These are phyloP conservation scores for Hypomesus transpacificus DNA, from an alignment of 2,113 vertebrate genomes.

Conservation along the genomic window DNA sequence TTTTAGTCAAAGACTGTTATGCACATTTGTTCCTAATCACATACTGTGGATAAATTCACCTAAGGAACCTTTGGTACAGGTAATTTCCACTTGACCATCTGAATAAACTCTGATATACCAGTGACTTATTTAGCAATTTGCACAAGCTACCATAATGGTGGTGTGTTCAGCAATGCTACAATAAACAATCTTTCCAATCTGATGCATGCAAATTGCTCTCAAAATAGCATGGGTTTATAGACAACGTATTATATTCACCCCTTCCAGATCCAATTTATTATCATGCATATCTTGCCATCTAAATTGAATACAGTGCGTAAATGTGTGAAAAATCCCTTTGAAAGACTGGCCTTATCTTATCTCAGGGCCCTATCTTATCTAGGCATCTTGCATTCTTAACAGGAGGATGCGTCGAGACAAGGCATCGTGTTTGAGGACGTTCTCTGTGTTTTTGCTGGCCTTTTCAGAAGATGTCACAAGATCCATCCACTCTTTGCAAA, in stretches of 20 bases:
- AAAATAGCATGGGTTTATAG: slow-evolving; percentile 61
- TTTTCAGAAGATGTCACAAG: slow-evolving; percentile 24
- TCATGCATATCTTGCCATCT: slow-evolving; percentile 72
- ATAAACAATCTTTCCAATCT: slow-evolving; percentile 58
- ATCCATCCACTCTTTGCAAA: slow-evolving; percentile 34
- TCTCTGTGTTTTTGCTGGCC: slow-evolving; percentile 38
- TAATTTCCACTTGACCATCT: no score
- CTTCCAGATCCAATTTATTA: slow-evolving; percentile 65
- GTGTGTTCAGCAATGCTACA: background rate
- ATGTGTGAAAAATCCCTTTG: slow-evolving; percentile 68
- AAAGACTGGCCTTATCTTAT: slow-evolving; percentile 66
- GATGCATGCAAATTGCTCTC: slow-evolving; percentile 56
- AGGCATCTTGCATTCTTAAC: slow-evolving; percentile 64
- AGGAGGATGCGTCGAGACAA: slow-evolving; percentile 43
- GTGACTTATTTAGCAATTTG: background rate
- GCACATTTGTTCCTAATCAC: no score
- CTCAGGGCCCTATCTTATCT: slow-evolving; percentile 63
- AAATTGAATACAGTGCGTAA: slow-evolving; percentile 73
- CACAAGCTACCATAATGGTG: no score
- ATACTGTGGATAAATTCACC: no score
- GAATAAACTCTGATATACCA: background rate
- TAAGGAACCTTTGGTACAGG: no score
- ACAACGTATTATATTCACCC: slow-evolving; percentile 62
- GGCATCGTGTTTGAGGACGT: slow-evolving; percentile 24
- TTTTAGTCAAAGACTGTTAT: no score